These are phyloP conservation scores for Channa maculata DNA, from an alignment of 2,113 vertebrate species.

Conservation along the genomic window DNA sequence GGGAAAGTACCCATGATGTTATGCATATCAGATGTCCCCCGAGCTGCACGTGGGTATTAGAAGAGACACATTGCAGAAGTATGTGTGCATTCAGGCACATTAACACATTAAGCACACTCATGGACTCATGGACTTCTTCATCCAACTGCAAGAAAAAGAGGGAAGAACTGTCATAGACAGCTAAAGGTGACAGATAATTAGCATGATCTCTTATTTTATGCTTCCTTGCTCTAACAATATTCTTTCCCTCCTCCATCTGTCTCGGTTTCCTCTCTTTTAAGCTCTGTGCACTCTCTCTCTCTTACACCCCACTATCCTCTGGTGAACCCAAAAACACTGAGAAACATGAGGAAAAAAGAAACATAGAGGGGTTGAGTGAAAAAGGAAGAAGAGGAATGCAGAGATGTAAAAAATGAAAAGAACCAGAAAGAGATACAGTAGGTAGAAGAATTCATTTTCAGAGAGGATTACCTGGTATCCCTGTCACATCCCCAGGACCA, in stretches of 20 bases:
- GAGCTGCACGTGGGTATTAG: neutral
- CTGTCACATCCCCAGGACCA: conserved; percentile 30
- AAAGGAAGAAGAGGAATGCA: neutral
- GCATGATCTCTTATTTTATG: conserved; percentile 51
- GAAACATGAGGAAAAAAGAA: neutral
- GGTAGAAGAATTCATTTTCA: conserved; percentile 48
- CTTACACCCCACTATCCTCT: conserved; percentile 8
- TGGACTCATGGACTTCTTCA: conserved; percentile 1
- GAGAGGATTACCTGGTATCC: conserved; percentile 58
- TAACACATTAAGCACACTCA: conserved; percentile 14
- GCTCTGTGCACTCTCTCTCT: neutral
- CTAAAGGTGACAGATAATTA: conserved; percentile 66
- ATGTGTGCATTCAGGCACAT: conserved; percentile 22
- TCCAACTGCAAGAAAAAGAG: conserved; percentile 27
- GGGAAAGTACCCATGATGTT: conserved; percentile 6
- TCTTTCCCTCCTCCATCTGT: conserved; percentile 29
- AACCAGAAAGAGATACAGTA: conserved; percentile 22
- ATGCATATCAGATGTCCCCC: conserved; percentile 6
- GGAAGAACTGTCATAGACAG: conserved; percentile 21
- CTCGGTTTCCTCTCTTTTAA: neutral
- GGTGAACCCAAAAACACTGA: conserved; percentile 1
- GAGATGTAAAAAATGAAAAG: conserved; percentile 25
- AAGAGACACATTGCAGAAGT: neutral
- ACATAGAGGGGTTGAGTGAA: neutral
- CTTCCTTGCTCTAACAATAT: conserved; percentile 42